Conservation (phyloP, 2,888 invertebrate species). For the Andrena flavipes region DNA sequence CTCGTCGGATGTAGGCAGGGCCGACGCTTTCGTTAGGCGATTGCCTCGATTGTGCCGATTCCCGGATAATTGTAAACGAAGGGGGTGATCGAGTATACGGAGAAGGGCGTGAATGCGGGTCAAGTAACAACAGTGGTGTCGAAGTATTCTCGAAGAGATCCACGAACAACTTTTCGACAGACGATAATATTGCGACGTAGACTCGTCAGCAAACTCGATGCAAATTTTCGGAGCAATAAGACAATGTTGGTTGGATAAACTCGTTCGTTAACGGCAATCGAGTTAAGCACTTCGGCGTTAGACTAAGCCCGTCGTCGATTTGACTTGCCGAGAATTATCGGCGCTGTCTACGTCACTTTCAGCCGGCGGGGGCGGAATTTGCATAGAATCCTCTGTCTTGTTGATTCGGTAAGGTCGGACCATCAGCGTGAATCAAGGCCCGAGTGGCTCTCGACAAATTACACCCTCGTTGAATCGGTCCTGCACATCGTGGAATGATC, state of each 20-base stretch:
- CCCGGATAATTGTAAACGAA: no score
- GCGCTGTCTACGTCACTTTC: slow-evolving; percentile 57
- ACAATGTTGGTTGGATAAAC: slow-evolving; percentile 41
- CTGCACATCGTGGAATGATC: no score
- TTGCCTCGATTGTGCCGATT: slow-evolving; percentile 20
- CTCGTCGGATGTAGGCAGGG: neutral
- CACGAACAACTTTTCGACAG: no score
- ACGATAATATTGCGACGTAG: neutral
- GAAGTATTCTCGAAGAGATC: no score
- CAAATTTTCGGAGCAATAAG: slow-evolving; percentile 22
- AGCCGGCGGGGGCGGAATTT: slow-evolving; percentile 52
- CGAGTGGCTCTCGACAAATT: slow-evolving; percentile 27
- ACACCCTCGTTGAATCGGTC: neutral
- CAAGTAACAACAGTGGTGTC: neutral
- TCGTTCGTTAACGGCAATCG: slow-evolving; percentile 57
- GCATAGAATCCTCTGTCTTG: slow-evolving; percentile 58
- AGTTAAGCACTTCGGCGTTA: slow-evolving; percentile 51
- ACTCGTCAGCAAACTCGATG: neutral
- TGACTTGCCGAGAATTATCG: slow-evolving; percentile 65
- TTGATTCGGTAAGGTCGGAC: slow-evolving; percentile 56
- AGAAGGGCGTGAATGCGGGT: neutral
- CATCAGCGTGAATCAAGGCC: slow-evolving; percentile 22
- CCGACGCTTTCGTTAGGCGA: neutral
- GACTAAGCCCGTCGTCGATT: slow-evolving; percentile 55
- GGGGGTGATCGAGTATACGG: neutral